Evolutionary conservation across 1,140 invertebrate species (phyloP).

Genomic region (Lucilia sericata): DNA sequence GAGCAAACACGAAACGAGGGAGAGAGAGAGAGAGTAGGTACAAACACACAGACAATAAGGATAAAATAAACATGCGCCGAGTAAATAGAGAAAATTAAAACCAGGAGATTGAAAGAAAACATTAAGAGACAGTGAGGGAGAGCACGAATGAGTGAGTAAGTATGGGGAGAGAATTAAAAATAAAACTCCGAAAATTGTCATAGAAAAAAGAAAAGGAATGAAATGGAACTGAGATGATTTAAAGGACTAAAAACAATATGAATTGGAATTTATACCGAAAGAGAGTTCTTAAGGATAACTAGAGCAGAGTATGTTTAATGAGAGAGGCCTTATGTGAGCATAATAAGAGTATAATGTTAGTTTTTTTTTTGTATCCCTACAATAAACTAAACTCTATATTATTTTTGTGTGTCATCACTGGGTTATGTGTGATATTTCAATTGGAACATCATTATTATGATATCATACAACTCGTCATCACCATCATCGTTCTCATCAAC

Average conservation of each 20-base stretch:
- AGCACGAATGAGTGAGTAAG: not conserved
- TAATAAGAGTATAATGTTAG: not conserved
- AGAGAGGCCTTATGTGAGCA: not conserved
- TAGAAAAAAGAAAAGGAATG: not conserved
- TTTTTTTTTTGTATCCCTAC: not conserved
- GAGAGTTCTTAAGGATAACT: not conserved
- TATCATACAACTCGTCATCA: no score
- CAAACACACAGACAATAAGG: not conserved
- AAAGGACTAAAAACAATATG: not conserved
- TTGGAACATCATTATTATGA: constrained; percentile 38
- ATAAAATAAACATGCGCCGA: not conserved
- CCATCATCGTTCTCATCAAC: no score
- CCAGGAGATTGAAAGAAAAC: not conserved
- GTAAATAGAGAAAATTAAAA: not conserved
- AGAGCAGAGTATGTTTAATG: not conserved
- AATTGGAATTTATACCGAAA: not conserved
- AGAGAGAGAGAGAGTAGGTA: not conserved
- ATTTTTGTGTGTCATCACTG: constrained; percentile 33
- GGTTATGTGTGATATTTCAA: constrained; percentile 34
- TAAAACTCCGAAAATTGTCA: constrained; percentile 11
- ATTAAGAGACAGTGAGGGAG: constrained; percentile 14
- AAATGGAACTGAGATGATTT: not conserved
- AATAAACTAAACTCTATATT: not conserved
- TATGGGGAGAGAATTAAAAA: not conserved
- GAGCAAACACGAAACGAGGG: not conserved